A percentile compares a stretch with the other conserved stretches of the same genome.
phyloP scores from a whole-genome alignment of 2,888 invertebrate species.

The Ischnura elegans region DNA sequence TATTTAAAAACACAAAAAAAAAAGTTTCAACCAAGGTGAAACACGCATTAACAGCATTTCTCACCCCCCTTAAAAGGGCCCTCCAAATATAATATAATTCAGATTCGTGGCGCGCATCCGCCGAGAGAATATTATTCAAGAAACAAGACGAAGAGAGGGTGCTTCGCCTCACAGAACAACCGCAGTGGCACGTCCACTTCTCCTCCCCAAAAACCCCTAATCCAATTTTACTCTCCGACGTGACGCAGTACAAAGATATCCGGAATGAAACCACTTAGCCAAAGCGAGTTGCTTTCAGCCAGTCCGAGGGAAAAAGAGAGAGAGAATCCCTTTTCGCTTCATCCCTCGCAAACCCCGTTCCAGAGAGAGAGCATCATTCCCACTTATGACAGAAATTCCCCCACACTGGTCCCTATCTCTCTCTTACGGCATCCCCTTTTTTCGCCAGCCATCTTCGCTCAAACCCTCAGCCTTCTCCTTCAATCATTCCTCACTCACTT shows the following conservation, averaged over 20 bases:
- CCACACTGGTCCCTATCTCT: background rate
- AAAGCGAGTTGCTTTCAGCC: slow-evolving; percentile 11
- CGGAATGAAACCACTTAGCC: slow-evolving; percentile 37
- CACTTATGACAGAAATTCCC: slow-evolving; percentile 56
- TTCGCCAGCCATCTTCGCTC: background rate
- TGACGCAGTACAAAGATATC: background rate
- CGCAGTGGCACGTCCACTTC: background rate
- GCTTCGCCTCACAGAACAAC: background rate
- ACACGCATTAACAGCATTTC: background rate
- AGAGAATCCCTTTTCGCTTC: background rate
- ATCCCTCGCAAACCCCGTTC: background rate
- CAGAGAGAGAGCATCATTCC: slow-evolving; percentile 60
- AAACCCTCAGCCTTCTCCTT: slow-evolving; percentile 13
- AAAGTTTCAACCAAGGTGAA: background rate
- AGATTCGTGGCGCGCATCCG: background rate
- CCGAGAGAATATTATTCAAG: background rate
- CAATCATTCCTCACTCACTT: slow-evolving; percentile 26
- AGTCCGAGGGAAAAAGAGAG: background rate
- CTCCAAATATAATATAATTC: background rate
- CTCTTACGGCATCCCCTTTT: background rate
- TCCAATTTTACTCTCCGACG: background rate
- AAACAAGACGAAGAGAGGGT: background rate
- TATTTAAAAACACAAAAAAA: no score
- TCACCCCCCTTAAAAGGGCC: background rate
- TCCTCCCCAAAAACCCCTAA: background rate